Conservation (phyloP, 2,888 invertebrate species). For the Scaptomyza parva region DNA sequence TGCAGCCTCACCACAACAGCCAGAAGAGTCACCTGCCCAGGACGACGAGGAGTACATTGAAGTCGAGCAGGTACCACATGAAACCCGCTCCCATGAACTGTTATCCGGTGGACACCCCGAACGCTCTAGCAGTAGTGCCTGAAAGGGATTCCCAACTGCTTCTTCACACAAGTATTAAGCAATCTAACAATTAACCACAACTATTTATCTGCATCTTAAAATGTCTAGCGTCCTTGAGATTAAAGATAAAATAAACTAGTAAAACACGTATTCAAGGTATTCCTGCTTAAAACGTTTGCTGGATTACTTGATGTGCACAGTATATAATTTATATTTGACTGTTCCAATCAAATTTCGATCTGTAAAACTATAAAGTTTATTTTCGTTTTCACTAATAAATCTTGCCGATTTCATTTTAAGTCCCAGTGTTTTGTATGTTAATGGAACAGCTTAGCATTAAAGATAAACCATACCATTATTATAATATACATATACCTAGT, state of each 20-base stretch:
- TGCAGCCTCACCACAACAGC: constrained; percentile 13
- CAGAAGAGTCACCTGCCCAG: constrained; percentile 47
- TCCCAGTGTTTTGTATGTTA: constrained; percentile 5
- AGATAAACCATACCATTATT: constrained; percentile 9
- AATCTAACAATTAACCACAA: constrained; percentile 8
- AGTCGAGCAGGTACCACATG: constrained; percentile 83
- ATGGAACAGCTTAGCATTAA: constrained; percentile 55
- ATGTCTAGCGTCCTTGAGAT: constrained; percentile 21
- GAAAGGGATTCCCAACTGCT: background rate
- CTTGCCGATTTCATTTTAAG: constrained; percentile 13
- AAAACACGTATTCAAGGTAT: constrained; percentile 3
- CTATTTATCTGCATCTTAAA: constrained; percentile 11
- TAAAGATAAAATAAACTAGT: constrained; percentile 8
- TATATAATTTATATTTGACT: constrained; percentile 17
- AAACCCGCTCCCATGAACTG: constrained; percentile 46
- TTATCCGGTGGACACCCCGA: constrained; percentile 42
- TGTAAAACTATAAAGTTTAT: background rate
- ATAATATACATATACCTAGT: constrained; percentile 15
- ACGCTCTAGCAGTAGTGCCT: constrained; percentile 72
- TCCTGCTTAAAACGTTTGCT: constrained; percentile 4
- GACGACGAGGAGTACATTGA: constrained; percentile 85
- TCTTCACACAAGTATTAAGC: constrained; percentile 16
- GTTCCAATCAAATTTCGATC: constrained; percentile 6
- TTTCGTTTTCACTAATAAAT: constrained; percentile 2
- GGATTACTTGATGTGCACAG: background rate